phyloP scores from a whole-genome alignment of 2,113 vertebrate genomes.

The Abramis brama region DNA sequence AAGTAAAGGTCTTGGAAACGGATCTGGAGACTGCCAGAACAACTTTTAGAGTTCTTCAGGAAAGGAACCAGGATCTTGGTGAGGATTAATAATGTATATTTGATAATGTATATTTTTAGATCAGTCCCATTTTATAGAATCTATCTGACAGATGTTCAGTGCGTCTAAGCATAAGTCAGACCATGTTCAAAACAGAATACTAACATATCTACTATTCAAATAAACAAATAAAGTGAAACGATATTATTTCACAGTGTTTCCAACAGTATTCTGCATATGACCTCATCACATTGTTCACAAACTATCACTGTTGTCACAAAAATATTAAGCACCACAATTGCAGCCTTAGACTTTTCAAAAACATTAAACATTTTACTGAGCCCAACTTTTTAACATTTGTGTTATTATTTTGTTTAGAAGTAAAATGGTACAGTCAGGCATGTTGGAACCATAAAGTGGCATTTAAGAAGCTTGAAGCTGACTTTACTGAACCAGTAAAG shows the following conservation, averaged over 20 bases:
- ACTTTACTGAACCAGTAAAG: not conserved
- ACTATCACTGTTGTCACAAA: not conserved
- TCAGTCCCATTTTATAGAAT: not conserved
- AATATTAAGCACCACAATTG: not conserved
- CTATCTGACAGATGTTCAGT: not conserved
- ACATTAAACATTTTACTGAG: not conserved
- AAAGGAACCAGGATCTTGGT: constrained; percentile 77
- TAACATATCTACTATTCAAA: too few relatives aligned
- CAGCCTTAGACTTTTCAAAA: not conserved
- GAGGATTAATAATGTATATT: constrained; percentile 12
- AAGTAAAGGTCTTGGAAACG: constrained; percentile 70
- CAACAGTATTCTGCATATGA: not conserved
- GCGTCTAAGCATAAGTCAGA: not conserved
- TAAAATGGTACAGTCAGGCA: not conserved
- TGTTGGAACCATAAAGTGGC: not conserved
- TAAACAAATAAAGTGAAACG: not conserved
- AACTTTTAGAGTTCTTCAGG: constrained; percentile 65
- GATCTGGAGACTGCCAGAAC: constrained; percentile 69
- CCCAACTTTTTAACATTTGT: not conserved
- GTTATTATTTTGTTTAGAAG: not conserved
- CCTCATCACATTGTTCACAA: not conserved
- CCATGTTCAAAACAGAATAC: not conserved
- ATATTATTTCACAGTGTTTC: not conserved
- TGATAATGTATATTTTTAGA: not conserved
- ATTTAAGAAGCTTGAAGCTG: not conserved